Evolutionary conservation across 35 echinoderm and acorn worm species (phyloP).

Genomic region (Nesometra sesokonis): DNA sequence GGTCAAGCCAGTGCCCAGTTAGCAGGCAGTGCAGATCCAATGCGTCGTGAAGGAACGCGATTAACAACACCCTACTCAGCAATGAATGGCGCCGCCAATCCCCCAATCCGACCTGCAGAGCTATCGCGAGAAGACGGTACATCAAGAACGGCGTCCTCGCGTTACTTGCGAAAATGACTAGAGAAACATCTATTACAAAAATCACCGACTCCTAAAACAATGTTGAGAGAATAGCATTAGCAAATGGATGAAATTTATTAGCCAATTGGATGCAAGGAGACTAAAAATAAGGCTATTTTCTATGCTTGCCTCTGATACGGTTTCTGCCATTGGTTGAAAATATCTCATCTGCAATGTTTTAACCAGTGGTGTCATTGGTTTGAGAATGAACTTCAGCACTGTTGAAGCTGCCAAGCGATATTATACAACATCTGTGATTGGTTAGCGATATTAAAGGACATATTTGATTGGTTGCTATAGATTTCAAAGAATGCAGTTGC

Average conservation of each 20-base stretch:
- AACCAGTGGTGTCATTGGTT: not conserved
- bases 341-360: not conserved
- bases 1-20: conserved; percentile 48
- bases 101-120: conserved; percentile 51
- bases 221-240: not conserved
- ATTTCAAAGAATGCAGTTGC: not conserved
- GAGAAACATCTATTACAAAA: not conserved
- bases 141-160: conserved; percentile 82
- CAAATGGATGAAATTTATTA: not conserved
- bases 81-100: conserved; percentile 71
- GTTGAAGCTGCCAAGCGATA: not conserved
- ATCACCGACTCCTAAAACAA: not conserved
- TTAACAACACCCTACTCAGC: conserved; percentile 79
- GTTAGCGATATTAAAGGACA: not conserved
- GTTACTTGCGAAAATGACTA: conserved; percentile 92
- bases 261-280: not conserved
- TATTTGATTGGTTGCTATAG: not conserved
- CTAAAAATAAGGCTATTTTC: not conserved
- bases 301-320: not conserved
- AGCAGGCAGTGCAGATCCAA: conserved; percentile 51
- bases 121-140: conserved; percentile 39
- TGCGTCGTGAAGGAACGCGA: conserved; percentile 48
- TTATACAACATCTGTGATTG: not conserved
- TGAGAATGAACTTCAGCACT: not conserved
- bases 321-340: not conserved